phyloP scores from a whole-genome alignment of 2,888 invertebrate species.

The Netelia fuscicornis region DNA sequence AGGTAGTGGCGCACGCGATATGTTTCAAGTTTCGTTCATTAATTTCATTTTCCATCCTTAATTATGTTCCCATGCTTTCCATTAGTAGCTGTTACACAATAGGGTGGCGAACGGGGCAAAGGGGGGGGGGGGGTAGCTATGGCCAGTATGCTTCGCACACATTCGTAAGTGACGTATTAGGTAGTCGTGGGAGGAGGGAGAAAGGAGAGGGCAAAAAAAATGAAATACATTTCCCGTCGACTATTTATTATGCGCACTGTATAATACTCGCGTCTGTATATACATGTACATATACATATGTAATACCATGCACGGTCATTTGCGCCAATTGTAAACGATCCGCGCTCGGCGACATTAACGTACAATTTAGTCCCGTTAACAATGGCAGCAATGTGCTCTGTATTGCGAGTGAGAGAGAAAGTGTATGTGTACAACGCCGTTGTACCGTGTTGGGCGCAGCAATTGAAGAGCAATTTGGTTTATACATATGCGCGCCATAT shows the following conservation, averaged over 20 bases:
- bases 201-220: slow-evolving; percentile 6
- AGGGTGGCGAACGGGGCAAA: background rate
- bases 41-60: slow-evolving; percentile 6
- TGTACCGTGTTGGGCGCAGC: slow-evolving; percentile 24
- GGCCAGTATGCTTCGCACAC: background rate
- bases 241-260: slow-evolving; percentile 13
- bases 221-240: slow-evolving; percentile 11
- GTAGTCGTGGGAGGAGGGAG: slow-evolving; percentile 9
- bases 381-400: slow-evolving; percentile 43
- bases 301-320: slow-evolving; percentile 48
- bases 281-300: slow-evolving; percentile 34
- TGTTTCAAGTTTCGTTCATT: slow-evolving; percentile 7
- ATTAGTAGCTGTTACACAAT: slow-evolving; percentile 9
- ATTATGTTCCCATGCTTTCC: background rate
- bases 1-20: background rate
- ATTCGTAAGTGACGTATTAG: slow-evolving; percentile 14
- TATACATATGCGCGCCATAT: slow-evolving; percentile 21
- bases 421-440: slow-evolving; percentile 5
- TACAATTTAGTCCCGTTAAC: slow-evolving; percentile 55
- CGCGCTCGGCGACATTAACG: slow-evolving; percentile 55
- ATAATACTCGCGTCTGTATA: background rate
- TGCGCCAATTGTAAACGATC: slow-evolving; percentile 62
- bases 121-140: background rate
- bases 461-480: slow-evolving; percentile 65
- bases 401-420: slow-evolving; percentile 12